Evolutionary conservation across 1,140 invertebrate species (phyloP), one percentile per base, ranked within the genome.

Genomic region (Luehdorfia chinensis): DNA sequence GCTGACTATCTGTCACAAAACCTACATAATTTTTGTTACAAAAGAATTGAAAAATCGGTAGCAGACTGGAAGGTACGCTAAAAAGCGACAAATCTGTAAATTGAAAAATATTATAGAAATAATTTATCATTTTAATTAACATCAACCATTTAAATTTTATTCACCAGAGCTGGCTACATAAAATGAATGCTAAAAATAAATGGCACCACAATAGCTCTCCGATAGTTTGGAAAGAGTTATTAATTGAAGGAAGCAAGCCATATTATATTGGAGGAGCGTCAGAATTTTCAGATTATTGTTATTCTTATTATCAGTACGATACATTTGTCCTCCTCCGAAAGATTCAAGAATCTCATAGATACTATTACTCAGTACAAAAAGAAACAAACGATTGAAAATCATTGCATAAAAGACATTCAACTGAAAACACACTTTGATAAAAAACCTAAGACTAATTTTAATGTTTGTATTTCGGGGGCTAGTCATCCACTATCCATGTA

Each of bases 251-350:
- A 5, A 87, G 88, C 27, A 87, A 85, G 60, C 61, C 83, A 6
- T 64, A 70, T 57, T 87, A 88, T 41, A 87, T 90, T 27, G 89
- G 89, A n/a, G 84, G 85, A 6, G 63, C 84, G 12, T 55, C 77
- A 16, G 83, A 89, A 37, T 90, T 90, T 74, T 84, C 87, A 60
- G 88, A 90, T 55, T 89, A 89, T 52, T 86, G 83, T 49, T 77
- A 86, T 64, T 87, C 88, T 23, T 90, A 90, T 71, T 90, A 90
- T 56, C 69, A 85, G n/a, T 71, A 89, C 39, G 80, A 88, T 63
- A 71, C 75, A 4, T 71, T 75, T 49, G 59, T 88, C 18, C n/a
- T 36, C 74, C 6, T 63, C 66, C 43, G 69, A 83, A 9, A 85
- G 86, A 56, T 78, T 87, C 46, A 48, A 79, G 47, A 69, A 75